Evolutionary conservation across 2,888 invertebrate species (phyloP), one percentile per base, ranked within the genome.

Genomic region (Leptopilina syphax): DNA sequence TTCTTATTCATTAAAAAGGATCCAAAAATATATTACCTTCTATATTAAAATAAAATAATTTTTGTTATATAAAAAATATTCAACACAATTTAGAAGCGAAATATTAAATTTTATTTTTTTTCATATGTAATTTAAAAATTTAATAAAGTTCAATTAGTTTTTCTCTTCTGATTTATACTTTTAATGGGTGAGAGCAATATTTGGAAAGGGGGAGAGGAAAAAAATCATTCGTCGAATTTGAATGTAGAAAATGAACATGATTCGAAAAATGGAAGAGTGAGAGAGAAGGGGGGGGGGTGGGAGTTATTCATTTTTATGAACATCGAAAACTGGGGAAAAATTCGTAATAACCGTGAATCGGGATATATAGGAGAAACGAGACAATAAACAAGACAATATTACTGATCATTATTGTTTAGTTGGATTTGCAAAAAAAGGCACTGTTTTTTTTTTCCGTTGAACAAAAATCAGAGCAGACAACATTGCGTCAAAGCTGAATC

Each of bases 341-440:
- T 68, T 50, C 68, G 47, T 47, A 68, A 47, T 68, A 24, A 68
- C 47, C 44, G 24, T 24, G 12, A 24, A 24, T 68, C 5, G 24
- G 24, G 18, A 68, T 47, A 47, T 6, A 68, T 44, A 44, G 44
- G 24, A 68, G 76, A 77, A 70, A 78, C 65, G 76, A 81, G 57
- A 84, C 83, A 83, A 86, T 86, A 85, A 85, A 86, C 84, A 83
- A 83, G 81, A 82, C 85, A 79, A 86, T 84, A 83, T 85, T 85
- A 85, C 81, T 60, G 79, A 84, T 83, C 83, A 86, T 86, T 84
- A 85, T 83, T 85, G 82, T 85, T 86, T 85, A 84, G 84, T 77
- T 82, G 82, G 81, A 85, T 80, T 82, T 81, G 83, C 84, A 84
- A 84, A 34, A 34, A 34, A 80, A 77, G 77, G 77, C 78, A 70